These are phyloP conservation scores for Stenurella melanura DNA, from an alignment of 2,888 invertebrate species.

Conservation along the genomic window DNA sequence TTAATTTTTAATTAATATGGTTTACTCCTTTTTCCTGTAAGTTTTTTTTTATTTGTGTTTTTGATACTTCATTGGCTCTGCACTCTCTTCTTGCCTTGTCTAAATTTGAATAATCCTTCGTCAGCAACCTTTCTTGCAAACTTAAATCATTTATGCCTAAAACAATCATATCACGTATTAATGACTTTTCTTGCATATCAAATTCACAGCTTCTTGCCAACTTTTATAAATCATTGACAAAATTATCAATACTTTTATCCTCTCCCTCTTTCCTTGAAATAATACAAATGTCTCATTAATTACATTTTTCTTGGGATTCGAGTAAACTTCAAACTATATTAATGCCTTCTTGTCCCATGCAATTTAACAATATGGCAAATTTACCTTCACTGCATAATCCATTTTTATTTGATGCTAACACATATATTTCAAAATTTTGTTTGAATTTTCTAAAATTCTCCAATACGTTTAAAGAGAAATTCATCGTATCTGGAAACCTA, in stretches of 20 bases:
- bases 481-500: background rate
- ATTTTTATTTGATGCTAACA: background rate
- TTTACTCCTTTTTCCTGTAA: background rate
- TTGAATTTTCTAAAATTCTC: too few species aligned
- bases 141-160: background rate
- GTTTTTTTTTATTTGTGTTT: background rate
- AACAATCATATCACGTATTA: slow-evolving; percentile 29
- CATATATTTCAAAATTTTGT: slow-evolving; percentile 5
- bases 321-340: slow-evolving; percentile 2
- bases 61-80: background rate
- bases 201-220: slow-evolving; percentile 27
- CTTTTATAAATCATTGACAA: background rate
- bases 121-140: slow-evolving; percentile 22
- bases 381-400: background rate
- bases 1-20: background rate
- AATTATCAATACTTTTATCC: too few species aligned
- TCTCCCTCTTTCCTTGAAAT: too few species aligned
- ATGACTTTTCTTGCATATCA: slow-evolving; percentile 10
- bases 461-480: background rate
- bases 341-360: too few species aligned
- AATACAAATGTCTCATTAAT: background rate
- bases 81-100: background rate
- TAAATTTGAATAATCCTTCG: slow-evolving; percentile 10
- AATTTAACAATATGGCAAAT: background rate
- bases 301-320: slow-evolving; percentile 20